Evolutionary conservation across 1,140 invertebrate species (phyloP), one percentile per base, ranked within the genome.

Genomic region (Eubasilissa regina): DNA sequence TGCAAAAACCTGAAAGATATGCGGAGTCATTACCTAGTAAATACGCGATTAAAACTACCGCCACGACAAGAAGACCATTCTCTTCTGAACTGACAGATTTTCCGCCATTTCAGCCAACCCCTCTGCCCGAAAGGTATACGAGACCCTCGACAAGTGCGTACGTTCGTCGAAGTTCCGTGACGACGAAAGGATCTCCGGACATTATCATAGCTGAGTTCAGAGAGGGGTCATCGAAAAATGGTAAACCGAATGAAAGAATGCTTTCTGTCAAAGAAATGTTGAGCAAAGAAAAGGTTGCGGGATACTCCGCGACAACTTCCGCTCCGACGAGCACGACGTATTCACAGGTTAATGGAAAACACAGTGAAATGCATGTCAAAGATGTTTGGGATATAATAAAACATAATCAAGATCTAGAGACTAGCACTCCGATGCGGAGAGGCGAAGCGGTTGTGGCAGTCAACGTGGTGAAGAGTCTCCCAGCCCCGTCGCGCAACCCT

Each of bases 311-410:
- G 13, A 11, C 15, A 73, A 53, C 70, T 17, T 12, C 15, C 8
- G 19, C 15, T 35, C 13, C 44, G 4, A 68, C 62, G 43, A 77
- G 45, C 10, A 25, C 55, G 4, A 66, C 44, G 8, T 25, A 0
- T 13, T 19, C 56, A 9, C 25, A 11, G 47, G 25, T 70, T 21
- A 76, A 44, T 74, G 6, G 72, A 55, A 15, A 43, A 75, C 15
- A 78, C 44, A 45, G 55, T 7, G 70, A 60, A 10, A 60, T 73
- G 56, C 25, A 83, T 17, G 77, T 79, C 8, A 56, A 83, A 21
- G 81, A 83, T 70, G 77, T 83, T 10, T 83, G 79, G 79, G 79
- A 80, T 55, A 83, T 83, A 44, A 83, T 83, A 45, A 75, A 76
- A 13, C 79, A 83, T 17, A 83, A 83, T 74, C 56, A 81, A 56